Evolutionary conservation across 2,888 invertebrate genomes (phyloP).

Genomic region (Cheilosia urbana): DNA sequence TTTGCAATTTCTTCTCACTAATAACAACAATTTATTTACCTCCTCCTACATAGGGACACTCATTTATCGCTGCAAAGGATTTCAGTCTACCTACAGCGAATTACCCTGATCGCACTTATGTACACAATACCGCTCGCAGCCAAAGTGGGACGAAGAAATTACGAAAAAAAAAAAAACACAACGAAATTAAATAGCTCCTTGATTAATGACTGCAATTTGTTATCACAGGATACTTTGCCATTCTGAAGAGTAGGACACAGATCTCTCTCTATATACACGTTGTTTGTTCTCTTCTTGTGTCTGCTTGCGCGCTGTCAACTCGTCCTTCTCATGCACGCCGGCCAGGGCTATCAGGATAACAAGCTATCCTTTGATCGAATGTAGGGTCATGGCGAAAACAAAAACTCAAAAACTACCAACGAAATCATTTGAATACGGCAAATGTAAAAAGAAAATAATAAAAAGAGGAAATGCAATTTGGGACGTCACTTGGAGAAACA

Average conservation of each 20-base stretch:
- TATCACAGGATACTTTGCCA: slow-evolving; percentile 51
- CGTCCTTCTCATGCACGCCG: background rate
- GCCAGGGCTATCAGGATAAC: slow-evolving; percentile 43
- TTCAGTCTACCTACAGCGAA: slow-evolving; percentile 31
- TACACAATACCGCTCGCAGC: background rate
- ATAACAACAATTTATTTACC: slow-evolving; percentile 67
- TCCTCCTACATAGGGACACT: slow-evolving; percentile 44
- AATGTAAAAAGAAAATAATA: slow-evolving; percentile 33
- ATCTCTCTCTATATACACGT: background rate
- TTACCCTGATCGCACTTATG: slow-evolving; percentile 19
- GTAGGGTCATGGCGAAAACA: slow-evolving; percentile 15
- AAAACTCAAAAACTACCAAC: slow-evolving; percentile 34
- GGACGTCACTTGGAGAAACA: slow-evolving; percentile 73
- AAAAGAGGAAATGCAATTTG: slow-evolving; percentile 71
- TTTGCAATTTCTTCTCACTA: slow-evolving; percentile 56
- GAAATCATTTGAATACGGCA: slow-evolving; percentile 65
- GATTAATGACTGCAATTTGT: slow-evolving; percentile 75
- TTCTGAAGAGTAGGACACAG: background rate
- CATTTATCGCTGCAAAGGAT: slow-evolving; percentile 54
- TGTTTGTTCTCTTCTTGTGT: slow-evolving; percentile 26
- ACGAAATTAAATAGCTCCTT: slow-evolving; percentile 70
- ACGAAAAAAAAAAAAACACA: slow-evolving; percentile 1
- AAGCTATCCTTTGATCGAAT: slow-evolving; percentile 52
- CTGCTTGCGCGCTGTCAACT: slow-evolving; percentile 39
- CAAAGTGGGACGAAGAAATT: background rate